phyloP scores from a whole-genome alignment of 2,113 vertebrate species.

The Oceanodroma tethys region DNA sequence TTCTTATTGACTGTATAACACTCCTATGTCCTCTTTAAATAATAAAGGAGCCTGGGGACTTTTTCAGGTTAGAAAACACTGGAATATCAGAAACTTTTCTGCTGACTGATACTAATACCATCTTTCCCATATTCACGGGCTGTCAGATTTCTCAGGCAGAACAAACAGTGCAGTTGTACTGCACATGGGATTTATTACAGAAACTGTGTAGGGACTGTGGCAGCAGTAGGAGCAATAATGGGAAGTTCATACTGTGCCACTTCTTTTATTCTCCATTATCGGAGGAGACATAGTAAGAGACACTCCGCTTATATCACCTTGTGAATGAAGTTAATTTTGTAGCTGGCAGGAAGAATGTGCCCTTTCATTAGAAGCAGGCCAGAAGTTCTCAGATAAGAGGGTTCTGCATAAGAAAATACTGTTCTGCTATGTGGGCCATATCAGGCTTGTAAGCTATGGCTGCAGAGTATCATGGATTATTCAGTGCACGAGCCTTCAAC shows the following conservation, averaged over 20 bases:
- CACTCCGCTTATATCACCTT: not conserved
- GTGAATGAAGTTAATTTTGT: not conserved
- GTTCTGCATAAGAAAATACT: not conserved
- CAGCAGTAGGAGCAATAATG: not conserved
- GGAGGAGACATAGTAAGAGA: not conserved
- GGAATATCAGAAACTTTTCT: not conserved
- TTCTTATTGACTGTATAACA: not conserved
- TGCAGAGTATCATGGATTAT: not conserved
- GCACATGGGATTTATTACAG: not conserved
- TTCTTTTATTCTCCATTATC: not conserved
- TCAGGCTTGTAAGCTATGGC: not conserved
- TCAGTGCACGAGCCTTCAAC: not conserved
- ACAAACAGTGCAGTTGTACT: not conserved
- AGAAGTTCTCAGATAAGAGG: not conserved
- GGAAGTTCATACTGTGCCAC: not conserved
- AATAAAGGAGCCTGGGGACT: not conserved
- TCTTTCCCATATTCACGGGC: not conserved
- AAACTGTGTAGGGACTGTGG: not conserved
- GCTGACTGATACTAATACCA: not conserved
- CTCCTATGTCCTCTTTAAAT: not conserved
- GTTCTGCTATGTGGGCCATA: accelerated
- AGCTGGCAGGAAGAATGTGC: not conserved
- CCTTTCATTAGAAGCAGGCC: not conserved
- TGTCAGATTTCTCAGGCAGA: not conserved
- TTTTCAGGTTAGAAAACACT: not conserved